phyloP scores from a whole-genome alignment of 2,113 vertebrate species.

The Oreochromis spilurus region DNA sequence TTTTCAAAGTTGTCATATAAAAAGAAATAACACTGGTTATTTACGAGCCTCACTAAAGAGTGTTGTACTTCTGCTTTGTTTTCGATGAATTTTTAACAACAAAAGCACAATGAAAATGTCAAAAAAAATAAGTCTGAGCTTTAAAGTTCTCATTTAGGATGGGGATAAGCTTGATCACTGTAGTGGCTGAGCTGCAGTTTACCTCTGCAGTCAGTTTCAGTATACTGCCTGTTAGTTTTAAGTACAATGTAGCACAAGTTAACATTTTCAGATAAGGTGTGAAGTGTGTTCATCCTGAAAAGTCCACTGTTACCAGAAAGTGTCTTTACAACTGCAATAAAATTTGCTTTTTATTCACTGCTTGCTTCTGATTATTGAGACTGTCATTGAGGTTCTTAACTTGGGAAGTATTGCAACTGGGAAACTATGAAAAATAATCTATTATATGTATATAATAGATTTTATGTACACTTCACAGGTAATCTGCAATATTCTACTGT shows the following conservation, averaged over 20 bases:
- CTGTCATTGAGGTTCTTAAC: background rate
- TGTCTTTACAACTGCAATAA: constrained; percentile 49
- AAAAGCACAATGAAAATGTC: background rate
- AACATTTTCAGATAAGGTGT: background rate
- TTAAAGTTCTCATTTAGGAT: background rate
- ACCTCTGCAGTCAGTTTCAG: background rate
- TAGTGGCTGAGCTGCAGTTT: background rate
- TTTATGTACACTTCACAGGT: background rate
- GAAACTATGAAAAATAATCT: background rate
- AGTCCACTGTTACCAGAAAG: constrained; percentile 25
- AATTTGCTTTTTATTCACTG: background rate
- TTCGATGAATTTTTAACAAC: background rate
- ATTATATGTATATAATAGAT: background rate
- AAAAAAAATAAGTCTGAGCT: background rate
- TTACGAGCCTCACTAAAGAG: background rate
- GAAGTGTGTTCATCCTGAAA: background rate
- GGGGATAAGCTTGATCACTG: background rate
- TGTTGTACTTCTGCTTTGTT: background rate
- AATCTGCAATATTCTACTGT: background rate
- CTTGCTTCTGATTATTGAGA: background rate
- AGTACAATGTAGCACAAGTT: background rate
- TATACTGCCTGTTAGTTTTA: background rate
- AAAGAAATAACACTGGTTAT: background rate
- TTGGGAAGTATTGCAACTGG: background rate
- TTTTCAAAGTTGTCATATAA: background rate